Base-by-base conservation (phyloP, 2,113 vertebrate genomes). In the Archocentrus centrarchus region DNA sequence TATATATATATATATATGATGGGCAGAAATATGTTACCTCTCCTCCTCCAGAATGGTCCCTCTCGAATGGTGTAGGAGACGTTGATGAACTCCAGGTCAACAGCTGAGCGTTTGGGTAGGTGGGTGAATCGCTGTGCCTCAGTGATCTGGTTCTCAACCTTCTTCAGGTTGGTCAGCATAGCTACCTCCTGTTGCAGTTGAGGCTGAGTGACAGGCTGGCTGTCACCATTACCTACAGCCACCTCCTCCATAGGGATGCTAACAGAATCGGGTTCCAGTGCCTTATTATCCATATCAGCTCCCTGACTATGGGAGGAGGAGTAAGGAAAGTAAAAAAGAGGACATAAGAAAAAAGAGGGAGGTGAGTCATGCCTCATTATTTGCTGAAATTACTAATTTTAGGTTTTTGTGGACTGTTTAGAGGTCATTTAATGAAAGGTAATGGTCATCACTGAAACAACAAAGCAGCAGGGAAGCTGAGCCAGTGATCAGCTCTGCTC, bases 41-140 rank as follows among this genome's bases (percentile, higher is more conserved):
- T 96, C 89, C 96, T 97, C 79, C 95, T 97, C 97, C 98, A 99
- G 93, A 97, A 98, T 7, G 97, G 96, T 1, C 98, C 98, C 87
- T 99, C 97, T 1, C 96, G 96, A 86, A 99, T 97, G 2, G 97
- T 98, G 91, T 98, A 99, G 88, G 98, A 99, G 83, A 99, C 89
- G 90, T 99, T 97, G 3, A 93, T 93, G 89, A 99, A 99, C 91
- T 99, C 98, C 15, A 99, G 95, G 93, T 99, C 97, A 89, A 99
- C 97, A 0, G 98, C 94, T 0, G 98, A 97, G 87, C 98, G 97
- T 75, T 96, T 97, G 9, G 98, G 98, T 5, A 99, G 96, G 86
- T 99, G 98, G 57, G 97, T 98, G 91, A 99, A 99, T 82, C 96
- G 96, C 93, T 98, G 98, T 1, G 98, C 97, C 24, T 99, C 98